Percentiles rank a stretch among this genome's conserved stretches.
Conservation (phyloP, 2,797 vertebrate genomes). For the Acanthurus tractus region DNA sequence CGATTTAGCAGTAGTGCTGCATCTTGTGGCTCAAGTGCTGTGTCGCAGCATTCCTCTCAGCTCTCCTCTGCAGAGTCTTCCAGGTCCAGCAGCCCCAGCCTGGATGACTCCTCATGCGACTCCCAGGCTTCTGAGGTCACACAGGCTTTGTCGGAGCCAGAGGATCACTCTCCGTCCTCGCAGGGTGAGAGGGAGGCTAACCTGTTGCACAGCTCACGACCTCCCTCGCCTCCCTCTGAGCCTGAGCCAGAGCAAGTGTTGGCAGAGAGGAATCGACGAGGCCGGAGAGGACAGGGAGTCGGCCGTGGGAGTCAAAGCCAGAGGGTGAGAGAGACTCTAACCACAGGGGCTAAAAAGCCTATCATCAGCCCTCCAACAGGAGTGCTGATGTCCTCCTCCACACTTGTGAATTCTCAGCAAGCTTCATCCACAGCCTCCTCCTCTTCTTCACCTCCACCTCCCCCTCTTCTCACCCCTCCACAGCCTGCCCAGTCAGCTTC, state of each 20-base stretch:
- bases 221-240: slow-evolving; percentile 89
- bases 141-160: slow-evolving; percentile 91
- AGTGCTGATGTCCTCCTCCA: slow-evolving; percentile 89
- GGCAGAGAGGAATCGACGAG: slow-evolving; percentile 80
- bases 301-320: slow-evolving; percentile 84
- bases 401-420: slow-evolving; percentile 88
- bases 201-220: slow-evolving; percentile 81
- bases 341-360: slow-evolving; percentile 81
- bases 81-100: slow-evolving; percentile 95
- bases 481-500: slow-evolving; percentile 87
- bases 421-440: slow-evolving; percentile 90
- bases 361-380: slow-evolving; percentile 86
- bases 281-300: slow-evolving; percentile 87
- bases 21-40: slow-evolving; percentile 95
- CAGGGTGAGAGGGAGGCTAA: slow-evolving; percentile 81
- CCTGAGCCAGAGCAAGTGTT: slow-evolving; percentile 88
- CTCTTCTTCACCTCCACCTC: slow-evolving; percentile 94
- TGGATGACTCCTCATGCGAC: slow-evolving; percentile 96
- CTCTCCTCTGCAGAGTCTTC: slow-evolving; percentile 97
- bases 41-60: slow-evolving; percentile 97
- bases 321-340: slow-evolving; percentile 82
- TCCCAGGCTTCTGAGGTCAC: slow-evolving; percentile 97
- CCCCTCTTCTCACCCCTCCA: slow-evolving; percentile 91
- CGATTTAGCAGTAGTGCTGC: slow-evolving; percentile 90
- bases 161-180: slow-evolving; percentile 89